Conservation (phyloP, 2,113 vertebrate species). For the Saguinus midas region DNA sequence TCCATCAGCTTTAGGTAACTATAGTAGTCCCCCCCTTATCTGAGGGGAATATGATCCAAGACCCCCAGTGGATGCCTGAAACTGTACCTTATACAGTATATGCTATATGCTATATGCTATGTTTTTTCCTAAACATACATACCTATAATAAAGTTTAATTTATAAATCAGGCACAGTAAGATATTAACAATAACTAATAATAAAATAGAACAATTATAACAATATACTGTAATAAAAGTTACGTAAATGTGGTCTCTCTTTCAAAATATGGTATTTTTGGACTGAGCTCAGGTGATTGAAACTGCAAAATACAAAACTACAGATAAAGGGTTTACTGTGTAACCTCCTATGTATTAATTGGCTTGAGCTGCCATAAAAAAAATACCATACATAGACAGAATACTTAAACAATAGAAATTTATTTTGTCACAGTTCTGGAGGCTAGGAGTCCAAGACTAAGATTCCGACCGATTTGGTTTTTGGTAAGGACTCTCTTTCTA, state of each 20-base stretch:
- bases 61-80: not conserved
- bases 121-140: not conserved
- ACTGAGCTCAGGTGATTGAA: not conserved
- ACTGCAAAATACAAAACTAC: not conserved
- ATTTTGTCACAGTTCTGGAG: not conserved
- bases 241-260: not conserved
- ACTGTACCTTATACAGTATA: not conserved
- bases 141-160: not conserved
- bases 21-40: not conserved
- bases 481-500: not conserved
- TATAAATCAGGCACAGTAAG: not conserved
- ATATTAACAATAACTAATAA: not conserved
- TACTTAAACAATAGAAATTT: conserved; percentile 7
- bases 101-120: not conserved
- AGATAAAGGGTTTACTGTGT: not conserved
- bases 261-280: not conserved
- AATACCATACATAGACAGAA: not conserved
- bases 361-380: not conserved
- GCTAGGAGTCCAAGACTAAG: not conserved
- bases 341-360: not conserved
- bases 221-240: not conserved
- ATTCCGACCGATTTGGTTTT: not conserved
- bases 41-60: too few species aligned
- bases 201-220: not conserved
- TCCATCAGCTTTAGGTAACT: not conserved